Percentiles rank a stretch among this genome's conserved stretches.
These are phyloP conservation scores for Nesospiza acunhae DNA, from an alignment of 2,113 vertebrate species.

Conservation along the genomic window DNA sequence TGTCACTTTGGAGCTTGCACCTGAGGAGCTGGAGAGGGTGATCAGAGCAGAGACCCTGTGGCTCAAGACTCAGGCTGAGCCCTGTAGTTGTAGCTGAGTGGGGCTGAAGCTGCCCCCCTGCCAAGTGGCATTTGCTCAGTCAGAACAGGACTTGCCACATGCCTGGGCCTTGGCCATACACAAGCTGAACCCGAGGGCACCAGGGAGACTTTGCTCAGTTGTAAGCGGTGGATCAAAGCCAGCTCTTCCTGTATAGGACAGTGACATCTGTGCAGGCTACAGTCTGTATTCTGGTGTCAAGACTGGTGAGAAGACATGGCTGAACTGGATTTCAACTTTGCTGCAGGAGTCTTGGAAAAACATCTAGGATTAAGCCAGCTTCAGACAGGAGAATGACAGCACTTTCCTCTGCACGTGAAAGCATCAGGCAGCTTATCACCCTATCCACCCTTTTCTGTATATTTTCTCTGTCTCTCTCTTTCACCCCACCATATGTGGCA, in stretches of 20 bases:
- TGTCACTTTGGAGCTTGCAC: background rate
- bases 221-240: background rate
- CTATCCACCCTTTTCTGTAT: background rate
- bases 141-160: background rate
- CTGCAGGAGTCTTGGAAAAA: background rate
- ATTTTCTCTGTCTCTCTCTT: background rate
- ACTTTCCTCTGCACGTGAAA: background rate
- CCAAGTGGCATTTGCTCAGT: background rate
- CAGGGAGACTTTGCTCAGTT: background rate
- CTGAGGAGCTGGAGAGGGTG: background rate
- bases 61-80: too few relatives aligned
- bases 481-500: constrained; percentile 26
- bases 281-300: background rate
- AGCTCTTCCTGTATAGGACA: background rate
- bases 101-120: background rate
- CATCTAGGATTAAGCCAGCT: background rate
- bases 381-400: background rate
- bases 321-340: background rate
- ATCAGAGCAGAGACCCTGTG: background rate
- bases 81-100: background rate
- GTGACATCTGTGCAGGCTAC: background rate
- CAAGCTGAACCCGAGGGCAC: background rate
- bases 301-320: background rate
- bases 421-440: background rate
- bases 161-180: background rate